A percentile compares a stretch with the other conserved stretches of the same genome.
Evolutionary conservation across 2,888 invertebrate species (phyloP).

Genomic region (Thymelicus acteon): DNA sequence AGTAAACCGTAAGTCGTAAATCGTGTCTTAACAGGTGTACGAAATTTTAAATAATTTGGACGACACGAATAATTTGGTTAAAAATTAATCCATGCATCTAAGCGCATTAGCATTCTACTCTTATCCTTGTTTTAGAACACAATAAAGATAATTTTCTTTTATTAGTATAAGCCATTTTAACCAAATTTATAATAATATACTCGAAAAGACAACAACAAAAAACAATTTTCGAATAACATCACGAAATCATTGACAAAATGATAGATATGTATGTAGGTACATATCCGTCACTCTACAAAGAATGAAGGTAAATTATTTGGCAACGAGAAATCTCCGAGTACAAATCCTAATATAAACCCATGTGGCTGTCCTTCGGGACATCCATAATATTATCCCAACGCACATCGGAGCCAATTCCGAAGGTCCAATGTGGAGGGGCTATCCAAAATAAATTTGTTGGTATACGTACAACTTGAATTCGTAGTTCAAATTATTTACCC

Average conservation of each 20-base stretch:
- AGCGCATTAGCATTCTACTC: too few relatives aligned
- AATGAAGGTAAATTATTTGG: slow-evolving; percentile 4
- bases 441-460: slow-evolving; percentile 29
- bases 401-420: slow-evolving; percentile 16
- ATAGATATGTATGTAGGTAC: background rate
- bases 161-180: too few relatives aligned
- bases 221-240: too few relatives aligned
- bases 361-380: slow-evolving; percentile 7
- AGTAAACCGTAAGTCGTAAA: too few relatives aligned
- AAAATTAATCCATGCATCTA: too few relatives aligned
- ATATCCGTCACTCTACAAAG: background rate
- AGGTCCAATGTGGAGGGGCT: slow-evolving; percentile 15
- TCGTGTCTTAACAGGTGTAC: too few relatives aligned
- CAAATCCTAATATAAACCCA: slow-evolving; percentile 1
- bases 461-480: slow-evolving; percentile 13
- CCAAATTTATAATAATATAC: too few relatives aligned
- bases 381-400: slow-evolving; percentile 13
- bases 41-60: too few relatives aligned
- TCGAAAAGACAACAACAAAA: too few relatives aligned
- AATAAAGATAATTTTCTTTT: background rate
- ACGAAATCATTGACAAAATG: too few relatives aligned
- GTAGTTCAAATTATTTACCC: slow-evolving; percentile 19
- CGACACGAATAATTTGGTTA: too few relatives aligned
- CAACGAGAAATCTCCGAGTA: background rate
- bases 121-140: too few relatives aligned